Evolutionary conservation across 2,113 vertebrate species (phyloP), one percentile per base, ranked within the genome.

Genomic region (Misgurnus anguillicaudatus): DNA sequence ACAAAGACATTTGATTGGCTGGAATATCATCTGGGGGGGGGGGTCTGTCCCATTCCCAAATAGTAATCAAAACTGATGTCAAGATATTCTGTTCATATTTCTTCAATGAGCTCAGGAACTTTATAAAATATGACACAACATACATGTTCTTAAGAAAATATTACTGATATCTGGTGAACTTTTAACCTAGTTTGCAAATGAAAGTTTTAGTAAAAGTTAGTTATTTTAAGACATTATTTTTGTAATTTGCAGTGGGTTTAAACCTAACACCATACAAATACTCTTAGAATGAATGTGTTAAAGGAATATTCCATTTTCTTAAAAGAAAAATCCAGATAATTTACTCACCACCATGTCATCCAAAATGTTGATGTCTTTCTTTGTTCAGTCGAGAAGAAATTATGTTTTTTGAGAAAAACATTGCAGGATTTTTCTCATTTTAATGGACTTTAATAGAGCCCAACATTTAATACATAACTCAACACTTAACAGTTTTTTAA

Each of bases 71-170:
- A 72, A 5, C 39, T 19, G 17, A 6, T 41, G 36, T 5, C 51
- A 9, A 41, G n/a, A n/a, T n/a, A 21, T 72, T 21, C 38, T 57
- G 38, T 19, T 72, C 69, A 72, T 41, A 58, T 41, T 72, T 58
- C 21, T 41, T 3, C 31, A 70, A n/a, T 39, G 68, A 70, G 68
- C 9, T 55, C n/a, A 58, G 38, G 17, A 11, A 58, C 19, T 72
- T 10, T 9, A 58, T 72, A 10, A 17, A 57, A 4, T 21, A 41
- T 41, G 13, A 24, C 9, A 13, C 24, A 69, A 55, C 16, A 11
- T 14, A 70, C 7, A 10, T 8, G 47, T n/a, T 7, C 4, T 31
- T 6, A 48, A 68, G 53, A 47, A 69, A 11, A 53, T 38, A 38
- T 38, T 9, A 55, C 31, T 7, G 17, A 8, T 17, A 55, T 69